Evolutionary conservation across 2,888 invertebrate species (phyloP), one percentile per base, ranked within the genome.

Genomic region (Cepaea hortensis): DNA sequence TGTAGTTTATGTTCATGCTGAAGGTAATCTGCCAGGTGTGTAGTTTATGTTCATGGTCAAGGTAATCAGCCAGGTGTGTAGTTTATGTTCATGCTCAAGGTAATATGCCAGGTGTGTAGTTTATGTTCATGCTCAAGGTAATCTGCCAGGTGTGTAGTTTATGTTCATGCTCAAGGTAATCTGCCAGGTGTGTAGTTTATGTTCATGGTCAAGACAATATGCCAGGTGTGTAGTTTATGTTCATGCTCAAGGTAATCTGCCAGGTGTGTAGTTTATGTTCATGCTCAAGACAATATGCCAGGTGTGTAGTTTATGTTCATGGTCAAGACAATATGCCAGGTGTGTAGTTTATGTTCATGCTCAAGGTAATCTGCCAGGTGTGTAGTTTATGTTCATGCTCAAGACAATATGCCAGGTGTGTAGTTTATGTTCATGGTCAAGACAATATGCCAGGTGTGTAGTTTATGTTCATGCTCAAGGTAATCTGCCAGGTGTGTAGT

Each of bases 311-410:
- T 35, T 15, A 15, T 75, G 20, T 72, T 35, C 35, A 35, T 35
- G 35, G 0, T 35, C 35, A 35, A 35, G 35, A 1, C 1, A 35
- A 35, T 35, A 35, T n/a, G n/a, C n/a, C n/a, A n/a, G n/a, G n/a
- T 35, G 46, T 73, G 35, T 35, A 35, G 35, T 35, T 35, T 35
- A 35, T 35, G 35, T 35, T 35, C 35, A 35, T 35, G 35, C 35
- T 35, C 35, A 91, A 91, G 87, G 88, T 91, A 13, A 89, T 93
- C 9, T 91, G 90, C 89, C 91, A 92, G 88, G 18, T 23, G 23
- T 72, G 23, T 46, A 11, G 11, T 18, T 35, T 15, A 15, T 75
- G 20, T 72, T 35, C 35, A 35, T 35, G 35, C 35, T 35, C 35
- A 35, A 35, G 35, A 1, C 1, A 35, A 35, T 35, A 35, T n/a